Conservation (phyloP, 2,113 vertebrate species). For the Notiomystis cincta region DNA sequence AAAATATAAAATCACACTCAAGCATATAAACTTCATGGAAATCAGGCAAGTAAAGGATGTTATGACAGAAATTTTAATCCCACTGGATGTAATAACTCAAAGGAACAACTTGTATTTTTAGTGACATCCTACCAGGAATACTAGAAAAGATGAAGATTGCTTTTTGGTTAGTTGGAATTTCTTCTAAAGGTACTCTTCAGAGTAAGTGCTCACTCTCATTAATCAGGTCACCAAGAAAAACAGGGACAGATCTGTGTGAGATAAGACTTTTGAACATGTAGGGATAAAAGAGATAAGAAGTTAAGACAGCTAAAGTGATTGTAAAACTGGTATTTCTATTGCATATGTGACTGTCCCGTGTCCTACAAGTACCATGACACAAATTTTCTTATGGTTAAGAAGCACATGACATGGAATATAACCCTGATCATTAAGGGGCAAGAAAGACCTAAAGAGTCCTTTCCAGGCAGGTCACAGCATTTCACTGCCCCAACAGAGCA, state of each 20-base stretch:
- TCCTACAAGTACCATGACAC: neutral
- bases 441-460: neutral
- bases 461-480: neutral
- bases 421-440: neutral
- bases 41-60: slow-evolving; percentile 1
- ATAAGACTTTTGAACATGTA: neutral
- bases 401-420: neutral
- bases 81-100: neutral
- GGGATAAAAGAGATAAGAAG: neutral
- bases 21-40: neutral
- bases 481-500: neutral
- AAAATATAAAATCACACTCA: neutral
- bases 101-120: slow-evolving; percentile 1
- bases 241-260: neutral
- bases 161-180: neutral
- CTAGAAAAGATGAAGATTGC: neutral
- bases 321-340: neutral
- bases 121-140: neutral
- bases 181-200: neutral
- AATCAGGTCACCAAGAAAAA: neutral
- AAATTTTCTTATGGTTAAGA: neutral
- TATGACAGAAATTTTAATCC: neutral
- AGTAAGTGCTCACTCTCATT: neutral
- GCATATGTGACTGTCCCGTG: neutral
- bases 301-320: neutral